These are phyloP conservation scores for Callyntrura sp. DNA, from an alignment of 2,888 invertebrate genomes.

Conservation along the genomic window DNA sequence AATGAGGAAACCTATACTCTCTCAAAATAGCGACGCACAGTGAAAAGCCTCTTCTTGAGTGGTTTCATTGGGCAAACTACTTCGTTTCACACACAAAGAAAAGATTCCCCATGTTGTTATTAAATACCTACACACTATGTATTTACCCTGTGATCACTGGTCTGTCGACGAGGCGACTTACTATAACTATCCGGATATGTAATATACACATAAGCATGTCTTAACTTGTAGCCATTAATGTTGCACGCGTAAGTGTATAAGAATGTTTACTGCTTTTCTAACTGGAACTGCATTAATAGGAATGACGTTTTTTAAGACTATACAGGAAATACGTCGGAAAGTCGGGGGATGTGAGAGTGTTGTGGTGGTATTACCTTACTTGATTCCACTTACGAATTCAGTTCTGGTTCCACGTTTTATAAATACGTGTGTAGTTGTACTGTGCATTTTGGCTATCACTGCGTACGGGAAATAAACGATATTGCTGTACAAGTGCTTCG, in stretches of 20 bases:
- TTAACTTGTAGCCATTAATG: neutral
- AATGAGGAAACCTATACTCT: conserved; percentile 43
- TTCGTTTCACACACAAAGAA: neutral
- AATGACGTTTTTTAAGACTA: neutral
- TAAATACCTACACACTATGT: no score
- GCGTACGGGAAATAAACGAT: conserved; percentile 8
- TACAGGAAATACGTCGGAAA: neutral
- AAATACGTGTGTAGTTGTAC: conserved; percentile 32
- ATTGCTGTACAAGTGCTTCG: neutral
- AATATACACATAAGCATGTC: no score
- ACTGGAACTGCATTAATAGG: no score
- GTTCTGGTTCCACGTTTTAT: conserved; percentile 25
- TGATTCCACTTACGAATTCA: conserved; percentile 26
- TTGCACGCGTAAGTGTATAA: no score
- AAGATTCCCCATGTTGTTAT: conserved; percentile 15
- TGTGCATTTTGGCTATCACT: conserved; percentile 41
- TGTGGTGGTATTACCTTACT: neutral
- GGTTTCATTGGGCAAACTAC: conserved; percentile 33
- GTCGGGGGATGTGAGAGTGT: no score
- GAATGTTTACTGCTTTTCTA: no score
- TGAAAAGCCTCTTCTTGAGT: conserved; percentile 38
- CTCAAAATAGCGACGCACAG: neutral
- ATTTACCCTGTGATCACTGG: conserved; percentile 9
- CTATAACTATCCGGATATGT: no score
- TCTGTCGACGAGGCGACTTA: no score